phyloP scores from a whole-genome alignment of 1,140 invertebrate genomes.

The Drosophila biarmipes region DNA sequence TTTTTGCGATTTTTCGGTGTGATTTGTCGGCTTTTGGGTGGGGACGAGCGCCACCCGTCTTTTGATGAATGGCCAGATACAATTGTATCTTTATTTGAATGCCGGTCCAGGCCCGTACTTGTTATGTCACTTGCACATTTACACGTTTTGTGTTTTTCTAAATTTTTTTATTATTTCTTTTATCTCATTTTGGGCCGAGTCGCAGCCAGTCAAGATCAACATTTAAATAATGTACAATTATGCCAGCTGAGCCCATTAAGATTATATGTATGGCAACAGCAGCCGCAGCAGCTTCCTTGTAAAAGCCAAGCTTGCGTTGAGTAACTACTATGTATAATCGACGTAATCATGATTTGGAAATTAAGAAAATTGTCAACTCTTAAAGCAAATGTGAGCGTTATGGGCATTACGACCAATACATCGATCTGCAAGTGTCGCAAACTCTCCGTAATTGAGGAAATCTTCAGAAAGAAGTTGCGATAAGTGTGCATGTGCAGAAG shows the following conservation, averaged over 20 bases:
- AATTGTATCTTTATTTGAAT: constrained; percentile 71
- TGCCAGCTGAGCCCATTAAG: constrained; percentile 44
- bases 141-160: constrained; percentile 44
- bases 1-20: constrained; percentile 7
- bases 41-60: neutral
- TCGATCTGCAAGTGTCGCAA: constrained; percentile 21
- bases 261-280: constrained; percentile 39
- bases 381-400: neutral
- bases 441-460: constrained; percentile 37
- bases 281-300: constrained; percentile 25
- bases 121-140: constrained; percentile 74
- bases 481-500: neutral
- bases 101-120: constrained; percentile 48
- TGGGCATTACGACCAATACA: neutral
- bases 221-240: constrained; percentile 75
- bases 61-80: constrained; percentile 71
- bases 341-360: constrained; percentile 46
- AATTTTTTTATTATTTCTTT: constrained; percentile 31
- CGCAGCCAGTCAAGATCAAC: constrained; percentile 54
- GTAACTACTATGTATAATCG: constrained; percentile 17
- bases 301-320: constrained; percentile 17
- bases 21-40: constrained; percentile 1
- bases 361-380: constrained; percentile 39
- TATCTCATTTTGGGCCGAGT: constrained; percentile 41
- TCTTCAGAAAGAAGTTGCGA: neutral